Conservation (phyloP, 2,888 invertebrate species). For the Cheilosia grossa region DNA sequence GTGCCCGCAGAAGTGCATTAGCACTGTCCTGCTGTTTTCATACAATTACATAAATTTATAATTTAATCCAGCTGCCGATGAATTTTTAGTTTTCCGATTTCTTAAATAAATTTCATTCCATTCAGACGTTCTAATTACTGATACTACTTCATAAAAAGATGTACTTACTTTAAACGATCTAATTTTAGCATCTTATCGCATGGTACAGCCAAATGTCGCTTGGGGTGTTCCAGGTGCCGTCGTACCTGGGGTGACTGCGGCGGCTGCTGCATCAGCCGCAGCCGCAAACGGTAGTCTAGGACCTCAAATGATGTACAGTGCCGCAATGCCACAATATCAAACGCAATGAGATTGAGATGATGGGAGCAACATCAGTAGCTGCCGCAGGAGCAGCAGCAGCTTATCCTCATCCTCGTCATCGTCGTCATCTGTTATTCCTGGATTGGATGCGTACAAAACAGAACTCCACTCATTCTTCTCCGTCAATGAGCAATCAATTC, state of each 20-base stretch:
- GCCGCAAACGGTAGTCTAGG: constrained; percentile 85
- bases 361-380: constrained; percentile 77
- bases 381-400: constrained; percentile 66
- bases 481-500: constrained; percentile 59
- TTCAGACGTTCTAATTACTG: constrained; percentile 58
- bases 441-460: constrained; percentile 78
- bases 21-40: background rate
- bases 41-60: background rate
- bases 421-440: constrained; percentile 78
- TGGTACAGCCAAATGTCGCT: constrained; percentile 85
- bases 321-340: constrained; percentile 92
- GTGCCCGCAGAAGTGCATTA: too few relatives aligned
- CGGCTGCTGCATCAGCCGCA: constrained; percentile 83
- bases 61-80: constrained; percentile 5
- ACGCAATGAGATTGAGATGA: constrained; percentile 88
- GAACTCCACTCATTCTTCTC: constrained; percentile 65
- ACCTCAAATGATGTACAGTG: constrained; percentile 87
- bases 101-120: constrained; percentile 40
- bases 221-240: constrained; percentile 85
- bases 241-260: constrained; percentile 84
- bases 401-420: constrained; percentile 75
- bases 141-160: constrained; percentile 70
- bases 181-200: constrained; percentile 85
- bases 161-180: constrained; percentile 65
- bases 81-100: background rate